phyloP scores from a whole-genome alignment of 2,888 invertebrate species.

The Hemicrepidius hirtus region DNA sequence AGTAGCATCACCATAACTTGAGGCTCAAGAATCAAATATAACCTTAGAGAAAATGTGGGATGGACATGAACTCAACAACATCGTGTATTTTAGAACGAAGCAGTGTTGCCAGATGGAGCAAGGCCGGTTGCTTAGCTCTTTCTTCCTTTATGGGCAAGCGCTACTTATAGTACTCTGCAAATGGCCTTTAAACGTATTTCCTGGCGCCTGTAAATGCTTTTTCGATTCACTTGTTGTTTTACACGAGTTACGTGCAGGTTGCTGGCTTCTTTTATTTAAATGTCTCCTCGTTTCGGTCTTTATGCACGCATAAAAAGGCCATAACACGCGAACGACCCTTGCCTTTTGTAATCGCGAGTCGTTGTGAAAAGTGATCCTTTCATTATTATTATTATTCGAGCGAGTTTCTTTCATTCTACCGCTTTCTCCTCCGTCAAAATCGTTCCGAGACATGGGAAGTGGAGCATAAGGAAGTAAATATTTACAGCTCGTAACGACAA shows the following conservation, averaged over 20 bases:
- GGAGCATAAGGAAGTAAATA: background rate
- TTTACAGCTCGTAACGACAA: background rate
- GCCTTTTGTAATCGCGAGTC: background rate
- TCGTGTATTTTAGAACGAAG: slow-evolving; percentile 30
- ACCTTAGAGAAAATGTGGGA: slow-evolving; percentile 27
- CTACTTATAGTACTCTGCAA: slow-evolving; percentile 72
- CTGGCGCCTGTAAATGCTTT: slow-evolving; percentile 70
- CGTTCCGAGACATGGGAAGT: slow-evolving; percentile 2
- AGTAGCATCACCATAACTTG: too few species aligned
- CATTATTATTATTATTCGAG: slow-evolving; percentile 2
- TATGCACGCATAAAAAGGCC: slow-evolving; percentile 38
- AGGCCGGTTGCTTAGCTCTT: slow-evolving; percentile 73
- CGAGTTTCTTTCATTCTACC: slow-evolving; percentile 1
- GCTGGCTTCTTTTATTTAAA: slow-evolving; percentile 38
- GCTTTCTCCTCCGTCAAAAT: slow-evolving; percentile 17
- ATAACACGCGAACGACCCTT: slow-evolving; percentile 29
- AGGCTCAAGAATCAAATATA: slow-evolving; percentile 7
- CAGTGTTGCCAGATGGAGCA: slow-evolving; percentile 71
- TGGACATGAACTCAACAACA: slow-evolving; percentile 43
- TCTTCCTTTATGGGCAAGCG: slow-evolving; percentile 65
- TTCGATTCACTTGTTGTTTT: slow-evolving; percentile 56
- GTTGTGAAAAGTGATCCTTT: slow-evolving; percentile 15
- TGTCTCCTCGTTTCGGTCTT: slow-evolving; percentile 27
- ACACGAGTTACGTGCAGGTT: slow-evolving; percentile 28
- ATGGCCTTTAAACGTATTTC: slow-evolving; percentile 61